These are phyloP conservation scores for Drosophila gaucha DNA, from an alignment of 2,888 invertebrate genomes.

Conservation along the genomic window DNA sequence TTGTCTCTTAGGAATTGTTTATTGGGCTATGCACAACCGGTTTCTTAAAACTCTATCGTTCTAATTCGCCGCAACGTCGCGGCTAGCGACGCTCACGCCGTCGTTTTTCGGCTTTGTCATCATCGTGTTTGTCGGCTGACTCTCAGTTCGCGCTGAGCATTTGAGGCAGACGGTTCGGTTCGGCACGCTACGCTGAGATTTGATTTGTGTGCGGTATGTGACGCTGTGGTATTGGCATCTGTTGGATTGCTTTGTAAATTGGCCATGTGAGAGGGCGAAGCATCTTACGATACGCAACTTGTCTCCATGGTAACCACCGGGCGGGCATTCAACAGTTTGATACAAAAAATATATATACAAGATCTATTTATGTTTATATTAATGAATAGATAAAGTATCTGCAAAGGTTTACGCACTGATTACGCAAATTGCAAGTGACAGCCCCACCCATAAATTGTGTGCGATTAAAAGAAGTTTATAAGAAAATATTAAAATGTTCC, in stretches of 20 bases:
- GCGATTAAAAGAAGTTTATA: slow-evolving; percentile 3
- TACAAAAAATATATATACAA: slow-evolving; percentile 29
- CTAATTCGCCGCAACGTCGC: slow-evolving; percentile 34
- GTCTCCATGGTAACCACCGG: slow-evolving; percentile 27
- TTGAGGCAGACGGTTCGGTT: slow-evolving; percentile 55
- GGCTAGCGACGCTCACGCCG: slow-evolving; percentile 9
- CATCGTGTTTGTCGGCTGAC: slow-evolving; percentile 11
- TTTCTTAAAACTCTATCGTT: slow-evolving; percentile 36
- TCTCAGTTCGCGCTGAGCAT: slow-evolving; percentile 60
- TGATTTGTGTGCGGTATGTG: slow-evolving; percentile 30
- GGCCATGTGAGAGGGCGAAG: slow-evolving; percentile 59
- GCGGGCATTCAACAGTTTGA: slow-evolving; percentile 43
- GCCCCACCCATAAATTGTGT: slow-evolving; percentile 12
- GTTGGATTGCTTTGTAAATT: slow-evolving; percentile 25
- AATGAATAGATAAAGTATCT: slow-evolving; percentile 21
- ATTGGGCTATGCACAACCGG: slow-evolving; percentile 58
- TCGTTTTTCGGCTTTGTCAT: slow-evolving; percentile 5
- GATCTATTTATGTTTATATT: slow-evolving; percentile 30
- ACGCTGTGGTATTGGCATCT: slow-evolving; percentile 19
- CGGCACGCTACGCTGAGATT: slow-evolving; percentile 10
- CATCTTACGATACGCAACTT: slow-evolving; percentile 37
- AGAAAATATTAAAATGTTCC: slow-evolving; percentile 10
- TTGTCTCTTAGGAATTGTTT: slow-evolving; percentile 18
- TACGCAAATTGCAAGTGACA: slow-evolving; percentile 64
- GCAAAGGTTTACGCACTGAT: slow-evolving; percentile 33